A percentile compares a stretch with the other conserved stretches of the same genome.
phyloP scores from a whole-genome alignment of 2,797 vertebrate genomes.

The Picus viridis region DNA sequence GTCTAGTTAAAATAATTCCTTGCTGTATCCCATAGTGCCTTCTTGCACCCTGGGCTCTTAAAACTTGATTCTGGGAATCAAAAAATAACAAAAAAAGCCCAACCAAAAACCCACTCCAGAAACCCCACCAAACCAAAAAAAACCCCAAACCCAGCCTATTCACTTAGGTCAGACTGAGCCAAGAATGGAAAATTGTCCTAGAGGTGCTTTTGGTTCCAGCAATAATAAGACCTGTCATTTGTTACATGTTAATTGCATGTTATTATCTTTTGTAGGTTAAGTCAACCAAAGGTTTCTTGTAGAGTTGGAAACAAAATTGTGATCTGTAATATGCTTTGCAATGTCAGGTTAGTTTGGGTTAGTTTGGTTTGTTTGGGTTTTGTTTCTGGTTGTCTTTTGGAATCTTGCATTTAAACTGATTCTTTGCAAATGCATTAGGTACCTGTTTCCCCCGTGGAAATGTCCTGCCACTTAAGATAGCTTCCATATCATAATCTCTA shows the following conservation, averaged over 20 bases:
- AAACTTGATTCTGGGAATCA: conserved; percentile 5
- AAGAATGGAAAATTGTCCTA: conserved; percentile 26
- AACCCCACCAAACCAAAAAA: not conserved
- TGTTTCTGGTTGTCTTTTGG: not conserved
- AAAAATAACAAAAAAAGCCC: conserved; percentile 12
- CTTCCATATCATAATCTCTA: not conserved
- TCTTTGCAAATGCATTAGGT: not conserved
- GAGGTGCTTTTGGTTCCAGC: conserved; percentile 60
- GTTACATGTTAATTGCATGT: conserved; percentile 68
- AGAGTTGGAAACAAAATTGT: conserved; percentile 22
- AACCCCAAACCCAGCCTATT: not conserved
- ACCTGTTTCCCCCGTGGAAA: not conserved
- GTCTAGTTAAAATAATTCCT: conserved; percentile 58
- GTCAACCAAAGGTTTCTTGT: conserved; percentile 64
- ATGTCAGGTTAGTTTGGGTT: not conserved
- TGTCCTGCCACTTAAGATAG: not conserved
- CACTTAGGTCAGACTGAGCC: conserved; percentile 12
- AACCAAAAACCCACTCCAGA: not conserved
- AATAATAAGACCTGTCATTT: conserved; percentile 71
- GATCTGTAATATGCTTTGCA: conserved; percentile 20
- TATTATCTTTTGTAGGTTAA: conserved; percentile 71
- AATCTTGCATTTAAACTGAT: not conserved
- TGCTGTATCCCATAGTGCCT: conserved; percentile 48
- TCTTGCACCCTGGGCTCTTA: conserved; percentile 45
- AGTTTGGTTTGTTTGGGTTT: too few species aligned